Base-by-base conservation (phyloP, 2,888 invertebrate genomes). In the Mythimna loreyi region DNA sequence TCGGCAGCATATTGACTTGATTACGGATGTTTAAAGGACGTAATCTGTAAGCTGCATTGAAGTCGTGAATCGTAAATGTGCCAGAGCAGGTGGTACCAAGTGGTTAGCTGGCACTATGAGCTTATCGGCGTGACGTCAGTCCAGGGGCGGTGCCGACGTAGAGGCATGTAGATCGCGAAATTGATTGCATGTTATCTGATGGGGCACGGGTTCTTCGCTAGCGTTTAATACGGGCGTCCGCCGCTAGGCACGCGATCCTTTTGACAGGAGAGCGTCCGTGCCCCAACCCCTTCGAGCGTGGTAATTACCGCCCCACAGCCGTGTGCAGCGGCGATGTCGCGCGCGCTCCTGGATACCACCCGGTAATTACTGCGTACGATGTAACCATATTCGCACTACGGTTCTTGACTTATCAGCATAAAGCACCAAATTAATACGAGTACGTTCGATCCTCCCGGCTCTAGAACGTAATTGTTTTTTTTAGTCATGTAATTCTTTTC, bases 121-220 rank as follows among this genome's bases (percentile, higher is more conserved):
- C 91, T 92, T 94, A 92, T 93, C 91, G 91, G 91, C 90, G 92
- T 94, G 94, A 94, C 94, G 95, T 95, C 94, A 94, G 92, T 92
- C 91, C 90, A 91, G 87, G 92, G 93, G 93, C 92, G 93, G 93
- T 92, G 94, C 93, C 93, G 92, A 93, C 93, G 91, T 94, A 93
- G 92, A 94, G 87, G 93, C 92, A 93, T 95, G 94, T 94, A 95
- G 96, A 96, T 96, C 93, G 96, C 95, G 92, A 94, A 95, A 94
- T 95, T 94, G 95, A 96, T 96, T 94, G 95, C 95, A 94, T 93
- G 94, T 90, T 95, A 95, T 95, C 95, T 92, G 95, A 94, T 95
- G 93, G 92, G 91, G 94, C 93, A 92, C 93, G 94, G 93, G 93
- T 94, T 95, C 94, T 94, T 94, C 93, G 94, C 93, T 93, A 92